Base-by-base conservation (phyloP, 2,113 vertebrate species). In the Cololabis saira region DNA sequence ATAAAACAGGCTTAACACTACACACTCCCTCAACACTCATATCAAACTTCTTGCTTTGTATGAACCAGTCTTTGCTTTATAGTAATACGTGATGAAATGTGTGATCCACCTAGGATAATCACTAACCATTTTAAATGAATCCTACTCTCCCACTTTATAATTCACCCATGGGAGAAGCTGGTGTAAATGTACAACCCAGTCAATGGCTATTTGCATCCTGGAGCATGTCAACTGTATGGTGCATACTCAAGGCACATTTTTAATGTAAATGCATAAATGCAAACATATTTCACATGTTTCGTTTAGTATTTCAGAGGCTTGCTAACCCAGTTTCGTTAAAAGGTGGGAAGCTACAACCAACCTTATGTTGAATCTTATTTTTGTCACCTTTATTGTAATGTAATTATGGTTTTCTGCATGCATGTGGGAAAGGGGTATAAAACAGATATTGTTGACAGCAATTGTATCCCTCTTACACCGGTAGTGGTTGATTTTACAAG, bases 51-150 rank as follows among this genome's bases (percentile, higher is more conserved):
- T 57, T 47, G 18, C 11, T 65, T 64, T 30, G 12, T n/a, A 27
- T n/a, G 18, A 62, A 55, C 72, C 16, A 37, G 53, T 41, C 63
- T 78, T 56, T 66, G 59, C 49, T 70, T n/a, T 40, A 30, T 18
- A 40, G 44, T 66, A 57, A 47, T 45, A 62, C 15, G 66, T 16
- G 12, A 68, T 18, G 11, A 16, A 30, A 15, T 45, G 37, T 60
- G 15, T 42, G 8, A 71, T 61, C 22, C 48, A 58, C 56, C 61
- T 12, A 19, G 53, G 59, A 22, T 76, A 6, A 66, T 55, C 41
- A 66, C 58, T 47, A 47, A 52, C 21, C 24, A 41, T 70, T 70
- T 58, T 61, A 62, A 74, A 41, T 49, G 22, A 70, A 40, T 65
- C 53, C 56, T 41, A 33, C 16, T 64, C 52, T 27, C 17, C 19